phyloP scores from a whole-genome alignment of 2,113 vertebrate species.

The Ctenodactylus gundi region DNA sequence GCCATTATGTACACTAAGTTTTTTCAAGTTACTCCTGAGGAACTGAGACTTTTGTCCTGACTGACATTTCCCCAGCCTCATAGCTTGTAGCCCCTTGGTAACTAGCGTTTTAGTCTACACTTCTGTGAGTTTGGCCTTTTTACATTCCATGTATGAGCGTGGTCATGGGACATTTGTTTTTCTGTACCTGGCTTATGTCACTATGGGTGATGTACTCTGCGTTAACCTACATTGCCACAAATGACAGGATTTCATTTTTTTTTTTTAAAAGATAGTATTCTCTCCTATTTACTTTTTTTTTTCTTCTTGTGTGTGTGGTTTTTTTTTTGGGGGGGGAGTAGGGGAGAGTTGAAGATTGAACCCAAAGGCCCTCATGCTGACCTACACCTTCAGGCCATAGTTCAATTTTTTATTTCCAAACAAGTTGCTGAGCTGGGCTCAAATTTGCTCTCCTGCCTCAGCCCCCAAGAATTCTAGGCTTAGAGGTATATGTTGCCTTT shows the following conservation, averaged over 20 bases:
- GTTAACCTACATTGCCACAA: background rate
- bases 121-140: background rate
- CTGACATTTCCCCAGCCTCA: background rate
- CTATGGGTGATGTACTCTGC: background rate
- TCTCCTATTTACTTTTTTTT: background rate
- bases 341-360: too few relatives aligned
- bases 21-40: background rate
- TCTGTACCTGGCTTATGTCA: background rate
- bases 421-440: too few relatives aligned
- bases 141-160: background rate
- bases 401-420: too few relatives aligned
- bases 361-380: too few relatives aligned
- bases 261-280: background rate
- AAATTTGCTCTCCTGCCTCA: too few relatives aligned
- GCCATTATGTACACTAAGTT: background rate
- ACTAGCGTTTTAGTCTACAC: background rate
- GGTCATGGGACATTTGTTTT: background rate
- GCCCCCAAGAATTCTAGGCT: too few relatives aligned
- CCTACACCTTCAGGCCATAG: too few relatives aligned
- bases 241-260: background rate
- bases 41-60: background rate
- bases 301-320: too few relatives aligned
- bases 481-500: too few relatives aligned
- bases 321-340: too few relatives aligned
- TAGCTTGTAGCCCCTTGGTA: rapidly evolving